These are phyloP conservation scores for Arremon brunneinucha DNA, from an alignment of 2,797 vertebrate genomes.

Conservation along the genomic window DNA sequence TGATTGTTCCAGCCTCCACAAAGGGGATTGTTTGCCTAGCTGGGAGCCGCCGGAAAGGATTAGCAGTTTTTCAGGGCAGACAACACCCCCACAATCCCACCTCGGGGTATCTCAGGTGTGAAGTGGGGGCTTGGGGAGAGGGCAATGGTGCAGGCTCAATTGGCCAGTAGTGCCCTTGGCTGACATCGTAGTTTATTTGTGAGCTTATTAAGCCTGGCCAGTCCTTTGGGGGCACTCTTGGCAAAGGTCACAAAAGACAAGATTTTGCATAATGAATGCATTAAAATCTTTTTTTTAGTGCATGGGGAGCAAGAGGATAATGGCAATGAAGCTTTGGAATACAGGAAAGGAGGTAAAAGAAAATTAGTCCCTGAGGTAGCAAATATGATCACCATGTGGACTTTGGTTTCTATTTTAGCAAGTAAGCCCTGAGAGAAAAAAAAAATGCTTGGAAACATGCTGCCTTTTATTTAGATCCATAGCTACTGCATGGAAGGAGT, in stretches of 20 bases:
- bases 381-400: slow-evolving; percentile 63
- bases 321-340: slow-evolving; percentile 56
- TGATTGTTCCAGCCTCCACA: slow-evolving; percentile 42
- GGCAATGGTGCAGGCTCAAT: slow-evolving; percentile 30
- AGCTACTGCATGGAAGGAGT: not conserved
- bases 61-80: slow-evolving; percentile 35
- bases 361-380: slow-evolving; percentile 67
- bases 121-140: slow-evolving; percentile 30
- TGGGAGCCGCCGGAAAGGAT: slow-evolving; percentile 8
- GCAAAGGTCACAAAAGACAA: slow-evolving; percentile 72
- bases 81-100: not conserved
- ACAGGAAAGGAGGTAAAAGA: slow-evolving; percentile 65
- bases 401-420: slow-evolving; percentile 55
- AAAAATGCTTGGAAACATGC: slow-evolving; percentile 31
- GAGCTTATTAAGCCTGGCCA: slow-evolving; percentile 58
- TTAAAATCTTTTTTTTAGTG: slow-evolving; percentile 69
- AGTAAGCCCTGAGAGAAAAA: slow-evolving; percentile 29
- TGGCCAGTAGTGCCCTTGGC: slow-evolving; percentile 51
- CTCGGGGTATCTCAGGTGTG: slow-evolving; percentile 53
- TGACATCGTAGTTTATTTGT: slow-evolving; percentile 69
- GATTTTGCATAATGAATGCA: slow-evolving; percentile 72
- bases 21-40: slow-evolving; percentile 38
- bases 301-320: slow-evolving; percentile 61
- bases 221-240: slow-evolving; percentile 68
- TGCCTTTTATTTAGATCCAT: slow-evolving; percentile 59